A percentile compares a stretch with the other conserved stretches of the same genome.
These are phyloP conservation scores for Thecophora atra DNA, from an alignment of 2,888 invertebrate species.

Conservation along the genomic window DNA sequence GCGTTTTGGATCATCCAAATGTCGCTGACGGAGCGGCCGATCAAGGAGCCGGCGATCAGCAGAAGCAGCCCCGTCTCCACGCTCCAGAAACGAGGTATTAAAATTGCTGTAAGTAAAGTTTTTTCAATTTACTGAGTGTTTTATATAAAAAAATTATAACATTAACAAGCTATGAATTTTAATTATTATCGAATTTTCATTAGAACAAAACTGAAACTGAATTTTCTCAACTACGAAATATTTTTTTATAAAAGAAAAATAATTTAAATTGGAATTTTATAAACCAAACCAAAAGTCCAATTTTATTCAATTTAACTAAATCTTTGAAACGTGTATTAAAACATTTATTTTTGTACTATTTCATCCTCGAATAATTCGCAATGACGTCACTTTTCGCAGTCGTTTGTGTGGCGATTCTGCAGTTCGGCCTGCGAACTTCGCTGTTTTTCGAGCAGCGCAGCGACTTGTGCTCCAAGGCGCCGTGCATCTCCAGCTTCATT, in stretches of 20 bases:
- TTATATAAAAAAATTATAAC: too few relatives aligned
- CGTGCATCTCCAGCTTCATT: slow-evolving; percentile 52
- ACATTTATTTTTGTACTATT: neutral
- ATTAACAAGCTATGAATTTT: too few relatives aligned
- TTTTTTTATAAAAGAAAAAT: neutral
- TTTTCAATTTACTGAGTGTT: neutral
- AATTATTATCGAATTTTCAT: too few relatives aligned
- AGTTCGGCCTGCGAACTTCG: slow-evolving; percentile 49
- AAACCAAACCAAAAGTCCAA: neutral
- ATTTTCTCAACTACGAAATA: too few relatives aligned
- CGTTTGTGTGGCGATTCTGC: slow-evolving; percentile 47
- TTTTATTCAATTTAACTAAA: neutral
- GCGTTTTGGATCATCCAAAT: slow-evolving; percentile 97
- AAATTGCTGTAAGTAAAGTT: slow-evolving; percentile 68
- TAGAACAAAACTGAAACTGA: too few relatives aligned
- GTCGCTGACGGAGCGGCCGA: slow-evolving; percentile 92
- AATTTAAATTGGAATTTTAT: too few relatives aligned
- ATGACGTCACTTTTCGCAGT: slow-evolving; percentile 50
- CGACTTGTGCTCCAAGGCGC: slow-evolving; percentile 54
- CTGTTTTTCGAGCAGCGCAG: slow-evolving; percentile 52
- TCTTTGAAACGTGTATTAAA: neutral
- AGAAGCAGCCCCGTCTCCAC: slow-evolving; percentile 79
- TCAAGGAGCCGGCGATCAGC: slow-evolving; percentile 81
- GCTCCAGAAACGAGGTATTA: slow-evolving; percentile 82
- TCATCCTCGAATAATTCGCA: neutral